Evolutionary conservation across 2,888 invertebrate genomes (phyloP).

Genomic region (Eupithecia abbreviata): DNA sequence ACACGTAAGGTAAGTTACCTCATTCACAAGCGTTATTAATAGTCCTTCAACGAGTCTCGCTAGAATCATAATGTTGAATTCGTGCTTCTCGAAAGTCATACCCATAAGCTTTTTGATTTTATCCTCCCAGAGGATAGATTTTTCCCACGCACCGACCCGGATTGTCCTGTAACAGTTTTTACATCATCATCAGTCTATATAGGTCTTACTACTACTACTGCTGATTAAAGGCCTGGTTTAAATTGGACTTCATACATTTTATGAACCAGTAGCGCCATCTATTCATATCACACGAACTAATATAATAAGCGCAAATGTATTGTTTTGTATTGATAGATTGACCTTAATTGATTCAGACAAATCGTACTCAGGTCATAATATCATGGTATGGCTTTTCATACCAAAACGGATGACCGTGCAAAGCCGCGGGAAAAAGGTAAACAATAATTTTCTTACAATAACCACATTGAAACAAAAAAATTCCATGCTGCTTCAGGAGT

Average conservation of each 20-base stretch:
- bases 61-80: conserved; percentile 71
- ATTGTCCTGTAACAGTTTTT: conserved; percentile 72
- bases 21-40: conserved; percentile 77
- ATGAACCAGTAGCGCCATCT: too few species aligned
- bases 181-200: background rate
- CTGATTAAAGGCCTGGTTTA: too few species aligned
- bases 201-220: background rate
- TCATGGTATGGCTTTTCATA: too few species aligned
- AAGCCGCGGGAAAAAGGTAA: background rate
- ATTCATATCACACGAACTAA: too few species aligned
- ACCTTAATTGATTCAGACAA: too few species aligned
- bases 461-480: conserved; percentile 84
- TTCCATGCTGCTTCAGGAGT: conserved; percentile 81
- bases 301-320: too few species aligned
- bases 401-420: too few species aligned
- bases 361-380: too few species aligned
- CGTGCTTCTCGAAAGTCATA: conserved; percentile 53
- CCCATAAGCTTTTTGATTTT: conserved; percentile 64
- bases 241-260: too few species aligned
- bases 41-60: conserved; percentile 83
- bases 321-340: too few species aligned
- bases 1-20: conserved; percentile 56
- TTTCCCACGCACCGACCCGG: conserved; percentile 83
- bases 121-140: conserved; percentile 80
- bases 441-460: conserved; percentile 72